Evolutionary conservation across 2,888 invertebrate genomes (phyloP).

Genomic region (Polydesmus complanatus): DNA sequence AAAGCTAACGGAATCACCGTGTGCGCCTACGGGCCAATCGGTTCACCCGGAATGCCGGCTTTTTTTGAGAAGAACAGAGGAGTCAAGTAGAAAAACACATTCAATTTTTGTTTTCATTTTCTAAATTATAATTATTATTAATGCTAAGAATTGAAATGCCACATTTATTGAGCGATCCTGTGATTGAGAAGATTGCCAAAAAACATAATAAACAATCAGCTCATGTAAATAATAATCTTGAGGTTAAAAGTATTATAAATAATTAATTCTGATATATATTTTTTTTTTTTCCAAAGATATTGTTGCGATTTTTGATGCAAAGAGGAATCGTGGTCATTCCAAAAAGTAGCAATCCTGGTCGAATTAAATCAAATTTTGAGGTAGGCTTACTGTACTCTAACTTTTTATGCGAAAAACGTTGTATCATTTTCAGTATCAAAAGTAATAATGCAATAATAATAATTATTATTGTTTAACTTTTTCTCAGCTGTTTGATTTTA

Average conservation of each 20-base stretch:
- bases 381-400: slow-evolving; percentile 5
- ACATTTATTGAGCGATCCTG: slow-evolving; percentile 11
- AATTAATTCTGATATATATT: background rate
- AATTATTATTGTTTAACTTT: no score
- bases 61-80: slow-evolving; percentile 20
- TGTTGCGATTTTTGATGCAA: slow-evolving; percentile 36
- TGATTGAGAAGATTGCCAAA: slow-evolving; percentile 17
- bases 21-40: slow-evolving; percentile 31
- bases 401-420: background rate
- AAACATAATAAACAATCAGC: slow-evolving; percentile 23
- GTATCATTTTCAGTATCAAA: background rate
- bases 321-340: slow-evolving; percentile 61
- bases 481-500: background rate
- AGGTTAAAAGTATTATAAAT: background rate
- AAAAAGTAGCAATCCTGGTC: slow-evolving; percentile 62
- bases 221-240: slow-evolving; percentile 17
- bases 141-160: background rate
- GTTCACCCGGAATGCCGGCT: slow-evolving; percentile 26
- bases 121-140: background rate
- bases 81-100: background rate
- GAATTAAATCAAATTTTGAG: slow-evolving; percentile 56
- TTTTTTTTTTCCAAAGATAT: background rate
- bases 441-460: no score
- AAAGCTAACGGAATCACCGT: slow-evolving; percentile 26
- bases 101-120: background rate